Percentiles rank a stretch among this genome's conserved stretches.
Conservation (phyloP, 2,797 vertebrate genomes). For the Poeciliopsis paucimaculata region DNA sequence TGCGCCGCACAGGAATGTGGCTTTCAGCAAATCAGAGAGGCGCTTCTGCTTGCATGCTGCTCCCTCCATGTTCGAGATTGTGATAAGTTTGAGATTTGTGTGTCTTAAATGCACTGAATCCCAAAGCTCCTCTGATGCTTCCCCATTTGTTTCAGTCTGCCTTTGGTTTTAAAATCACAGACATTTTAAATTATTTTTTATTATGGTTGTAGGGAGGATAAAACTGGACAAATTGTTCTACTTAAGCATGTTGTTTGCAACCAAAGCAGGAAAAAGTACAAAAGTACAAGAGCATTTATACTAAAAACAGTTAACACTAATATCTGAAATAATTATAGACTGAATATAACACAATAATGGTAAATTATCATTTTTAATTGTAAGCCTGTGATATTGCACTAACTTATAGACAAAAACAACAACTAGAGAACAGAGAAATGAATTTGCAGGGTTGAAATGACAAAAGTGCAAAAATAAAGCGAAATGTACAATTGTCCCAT, state of each 20-base stretch:
- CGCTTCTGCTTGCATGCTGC: not conserved
- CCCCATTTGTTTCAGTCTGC: slow-evolving; percentile 9
- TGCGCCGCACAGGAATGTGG: slow-evolving; percentile 17
- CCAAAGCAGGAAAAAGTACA: no score
- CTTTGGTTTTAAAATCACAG: not conserved
- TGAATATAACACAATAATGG: not conserved
- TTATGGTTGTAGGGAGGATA: not conserved
- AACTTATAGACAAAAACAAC: not conserved
- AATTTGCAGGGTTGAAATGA: not conserved
- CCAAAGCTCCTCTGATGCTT: slow-evolving; percentile 25
- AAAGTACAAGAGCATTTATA: no score
- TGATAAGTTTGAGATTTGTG: not conserved
- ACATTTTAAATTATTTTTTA: not conserved
- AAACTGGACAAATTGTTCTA: not conserved
- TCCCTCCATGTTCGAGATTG: not conserved
- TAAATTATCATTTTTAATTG: not conserved
- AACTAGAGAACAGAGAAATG: not conserved
- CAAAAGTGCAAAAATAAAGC: not conserved
- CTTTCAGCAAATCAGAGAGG: slow-evolving; percentile 17
- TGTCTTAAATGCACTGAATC: slow-evolving; percentile 1
- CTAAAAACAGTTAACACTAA: no score
- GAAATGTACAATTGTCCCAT: not conserved
- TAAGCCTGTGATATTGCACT: not conserved
- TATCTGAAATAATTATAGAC: no score
- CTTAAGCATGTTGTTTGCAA: no score